A percentile compares a stretch with the other conserved stretches of the same genome.
phyloP scores from a whole-genome alignment of 1,140 invertebrate genomes.

The Microplitis demolitor region DNA sequence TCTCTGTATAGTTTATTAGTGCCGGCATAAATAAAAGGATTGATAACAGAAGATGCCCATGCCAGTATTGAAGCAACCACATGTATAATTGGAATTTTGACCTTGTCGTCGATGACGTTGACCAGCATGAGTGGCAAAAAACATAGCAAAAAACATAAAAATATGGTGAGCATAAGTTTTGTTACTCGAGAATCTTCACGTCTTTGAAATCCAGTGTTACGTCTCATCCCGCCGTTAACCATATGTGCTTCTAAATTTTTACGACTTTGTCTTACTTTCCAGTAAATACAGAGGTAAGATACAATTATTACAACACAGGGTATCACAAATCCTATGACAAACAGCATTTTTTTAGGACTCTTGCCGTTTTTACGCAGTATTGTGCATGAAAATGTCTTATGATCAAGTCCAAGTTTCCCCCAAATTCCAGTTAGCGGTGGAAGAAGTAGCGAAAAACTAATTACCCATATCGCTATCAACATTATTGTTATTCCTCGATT shows the following conservation, averaged over 20 bases:
- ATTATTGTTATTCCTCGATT: conserved; percentile 73
- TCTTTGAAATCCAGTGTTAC: conserved; percentile 52
- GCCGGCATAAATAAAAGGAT: conserved; percentile 85
- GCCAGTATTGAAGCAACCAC: conserved; percentile 81
- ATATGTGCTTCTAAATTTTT: conserved; percentile 71
- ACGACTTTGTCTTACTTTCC: conserved; percentile 74
- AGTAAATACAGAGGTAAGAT: conserved; percentile 86
- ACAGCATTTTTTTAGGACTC: conserved; percentile 86
- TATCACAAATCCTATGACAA: conserved; percentile 80
- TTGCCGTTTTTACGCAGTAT: conserved; percentile 77
- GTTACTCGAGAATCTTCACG: conserved; percentile 80
- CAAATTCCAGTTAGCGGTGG: conserved; percentile 81
- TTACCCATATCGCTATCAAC: conserved; percentile 76
- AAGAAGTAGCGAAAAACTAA: conserved; percentile 67
- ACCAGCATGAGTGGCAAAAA: conserved; percentile 86
- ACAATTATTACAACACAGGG: conserved; percentile 82
- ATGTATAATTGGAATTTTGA: conserved; percentile 74
- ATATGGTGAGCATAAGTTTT: conserved; percentile 83
- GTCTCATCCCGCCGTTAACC: conserved; percentile 46
- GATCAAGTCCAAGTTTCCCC: conserved; percentile 79
- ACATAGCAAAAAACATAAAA: conserved; percentile 81
- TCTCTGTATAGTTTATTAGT: conserved; percentile 82
- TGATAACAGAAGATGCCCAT: conserved; percentile 85
- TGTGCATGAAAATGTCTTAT: conserved; percentile 82
- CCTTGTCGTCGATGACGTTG: conserved; percentile 80